Evolutionary conservation across 2,797 vertebrate species (phyloP).

Genomic region (Phyllotis vaccarum): DNA sequence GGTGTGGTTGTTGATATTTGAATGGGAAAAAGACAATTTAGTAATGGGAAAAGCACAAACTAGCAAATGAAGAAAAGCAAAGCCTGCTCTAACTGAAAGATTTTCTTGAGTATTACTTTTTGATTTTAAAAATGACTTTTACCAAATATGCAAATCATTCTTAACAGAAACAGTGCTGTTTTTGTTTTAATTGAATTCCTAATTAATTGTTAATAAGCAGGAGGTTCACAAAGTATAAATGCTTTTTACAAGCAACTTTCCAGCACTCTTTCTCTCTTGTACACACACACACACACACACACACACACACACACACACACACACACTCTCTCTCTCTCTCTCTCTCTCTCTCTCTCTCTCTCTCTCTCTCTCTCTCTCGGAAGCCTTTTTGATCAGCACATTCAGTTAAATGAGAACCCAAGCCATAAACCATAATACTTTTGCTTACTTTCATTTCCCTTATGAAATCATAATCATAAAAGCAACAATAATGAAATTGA

Average conservation of each 20-base stretch:
- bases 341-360: no score
- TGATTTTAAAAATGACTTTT: constrained; percentile 22
- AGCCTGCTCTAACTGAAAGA: neutral
- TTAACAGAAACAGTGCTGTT: neutral
- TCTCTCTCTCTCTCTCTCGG: no score
- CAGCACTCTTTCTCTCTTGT: neutral
- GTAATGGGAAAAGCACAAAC: neutral
- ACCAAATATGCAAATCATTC: neutral
- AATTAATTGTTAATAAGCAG: neutral
- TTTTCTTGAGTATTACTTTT: neutral
- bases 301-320: no score
- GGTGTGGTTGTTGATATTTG: neutral
- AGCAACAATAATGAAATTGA: fast-evolving
- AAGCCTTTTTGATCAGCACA: constrained; percentile 17
- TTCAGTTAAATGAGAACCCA: neutral
- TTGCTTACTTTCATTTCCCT: neutral
- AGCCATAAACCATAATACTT: neutral
- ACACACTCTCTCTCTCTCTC: no score
- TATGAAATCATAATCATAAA: neutral
- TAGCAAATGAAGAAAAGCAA: neutral
- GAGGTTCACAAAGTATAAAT: neutral
- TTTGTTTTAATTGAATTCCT: constrained; percentile 8
- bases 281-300: neutral
- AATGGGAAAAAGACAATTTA: constrained; percentile 1
- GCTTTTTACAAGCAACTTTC: constrained; percentile 25